Conservation (phyloP, 2,888 invertebrate genomes). For the Xestia rhomboidea region DNA sequence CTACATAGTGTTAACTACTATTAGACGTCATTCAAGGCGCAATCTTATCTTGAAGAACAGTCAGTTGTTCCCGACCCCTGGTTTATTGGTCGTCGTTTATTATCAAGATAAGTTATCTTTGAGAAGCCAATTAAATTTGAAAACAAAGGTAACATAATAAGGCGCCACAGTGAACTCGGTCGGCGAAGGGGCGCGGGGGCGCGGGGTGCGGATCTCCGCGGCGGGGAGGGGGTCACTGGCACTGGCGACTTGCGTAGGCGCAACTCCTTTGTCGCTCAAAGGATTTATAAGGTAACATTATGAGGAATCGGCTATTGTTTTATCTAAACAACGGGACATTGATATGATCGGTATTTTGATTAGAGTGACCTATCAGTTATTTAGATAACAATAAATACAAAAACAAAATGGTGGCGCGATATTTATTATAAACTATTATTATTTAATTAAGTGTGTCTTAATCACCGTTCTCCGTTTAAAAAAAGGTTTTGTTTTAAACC, state of each 20-base stretch:
- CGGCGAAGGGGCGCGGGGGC: constrained; percentile 56
- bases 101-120: constrained; percentile 90
- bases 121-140: constrained; percentile 91
- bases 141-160: constrained; percentile 91
- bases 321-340: constrained; percentile 53
- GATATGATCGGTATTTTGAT: constrained; percentile 64
- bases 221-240: constrained; percentile 77
- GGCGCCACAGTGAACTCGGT: constrained; percentile 85
- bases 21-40: constrained; percentile 81
- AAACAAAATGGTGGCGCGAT: constrained; percentile 52
- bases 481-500: neutral
- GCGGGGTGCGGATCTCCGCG: constrained; percentile 60
- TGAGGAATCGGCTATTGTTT: constrained; percentile 77
- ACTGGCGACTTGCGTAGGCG: constrained; percentile 84
- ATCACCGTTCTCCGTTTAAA: neutral
- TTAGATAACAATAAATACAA: constrained; percentile 35
- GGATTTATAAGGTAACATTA: constrained; percentile 78
- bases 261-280: constrained; percentile 85
- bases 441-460: neutral
- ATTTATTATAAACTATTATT: constrained; percentile 11
- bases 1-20: constrained; percentile 70
- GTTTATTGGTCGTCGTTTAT: constrained; percentile 90
- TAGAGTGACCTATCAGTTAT: constrained; percentile 54
- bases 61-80: constrained; percentile 86
- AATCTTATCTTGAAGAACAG: constrained; percentile 87